Evolutionary conservation across 2,888 invertebrate genomes (phyloP), one percentile per base, ranked within the genome.

Genomic region (Microctonus aethiopoides): DNA sequence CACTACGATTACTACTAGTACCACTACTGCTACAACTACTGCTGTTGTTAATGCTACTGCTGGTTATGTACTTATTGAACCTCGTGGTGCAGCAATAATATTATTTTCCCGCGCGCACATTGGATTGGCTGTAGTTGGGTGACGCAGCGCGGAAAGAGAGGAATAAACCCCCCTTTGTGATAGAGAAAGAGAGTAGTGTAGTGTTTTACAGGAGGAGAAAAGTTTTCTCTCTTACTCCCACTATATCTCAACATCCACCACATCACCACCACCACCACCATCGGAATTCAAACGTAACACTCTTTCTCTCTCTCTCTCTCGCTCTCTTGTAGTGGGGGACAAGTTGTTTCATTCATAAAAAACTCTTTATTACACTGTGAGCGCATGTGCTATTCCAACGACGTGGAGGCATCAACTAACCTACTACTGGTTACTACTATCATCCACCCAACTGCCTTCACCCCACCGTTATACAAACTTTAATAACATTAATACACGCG

Each of bases 291-390:
- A 46, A 46, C 46, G 46, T 46, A 46, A 46, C 46, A 16, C 16
- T 16, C 46, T 46, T 46, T 67, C 29, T 5, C 29, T 29, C 4
- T 5, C n/a, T n/a, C n/a, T n/a, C n/a, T n/a, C n/a, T n/a, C n/a
- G n/a, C n/a, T n/a, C n/a, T n/a, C 13, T 39, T n/a, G 16, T 46
- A n/a, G 46, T 46, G 74, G 72, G 74, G 77, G 75, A 74, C 75
- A 75, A 75, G 76, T 75, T 76, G 77, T 84, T 86, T 86, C 86
- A 86, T 86, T 86, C 86, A 86, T 86, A 86, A 86, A 86, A 86
- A 76, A 76, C 73, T 75, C 76, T 76, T 78, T 77, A 76, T 77
- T 77, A 77, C 74, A 59, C 64, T 62, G 75, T 67, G 75, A 82
- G 85, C 85, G 85, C 85, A 85, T 86, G 85, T 84, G 85, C 86